Percentiles rank a stretch among this genome's conserved stretches.
Evolutionary conservation across 2,113 vertebrate genomes (phyloP).

Genomic region (Euleptes europaea): DNA sequence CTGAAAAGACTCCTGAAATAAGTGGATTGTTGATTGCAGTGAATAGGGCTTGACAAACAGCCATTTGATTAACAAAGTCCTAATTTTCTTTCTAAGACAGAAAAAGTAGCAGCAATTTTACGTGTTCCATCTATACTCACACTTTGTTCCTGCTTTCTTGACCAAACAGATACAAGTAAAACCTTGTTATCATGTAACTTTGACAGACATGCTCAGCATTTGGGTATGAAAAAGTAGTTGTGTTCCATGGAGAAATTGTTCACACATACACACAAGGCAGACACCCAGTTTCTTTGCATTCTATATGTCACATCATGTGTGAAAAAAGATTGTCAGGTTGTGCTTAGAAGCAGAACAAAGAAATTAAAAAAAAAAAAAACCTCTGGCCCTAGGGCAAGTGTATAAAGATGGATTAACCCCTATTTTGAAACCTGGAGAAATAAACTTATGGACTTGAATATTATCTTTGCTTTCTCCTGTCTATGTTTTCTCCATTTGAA

Average conservation of each 20-base stretch:
- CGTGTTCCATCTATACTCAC: background rate
- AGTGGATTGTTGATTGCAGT: background rate
- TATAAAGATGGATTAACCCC: conserved; percentile 24
- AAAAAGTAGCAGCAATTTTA: background rate
- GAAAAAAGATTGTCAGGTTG: conserved; percentile 21
- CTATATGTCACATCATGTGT: background rate
- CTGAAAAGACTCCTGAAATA: background rate
- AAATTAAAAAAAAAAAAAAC: background rate
- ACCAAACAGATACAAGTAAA: background rate
- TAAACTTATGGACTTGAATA: conserved; percentile 27
- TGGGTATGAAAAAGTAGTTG: background rate
- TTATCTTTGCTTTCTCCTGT: conserved; percentile 17
- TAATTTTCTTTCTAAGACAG: background rate
- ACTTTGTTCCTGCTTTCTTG: background rate
- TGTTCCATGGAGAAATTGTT: background rate
- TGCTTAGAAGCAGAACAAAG: conserved; percentile 14
- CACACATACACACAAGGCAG: background rate
- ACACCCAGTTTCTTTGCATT: background rate
- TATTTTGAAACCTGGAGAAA: conserved; percentile 11
- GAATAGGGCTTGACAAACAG: background rate
- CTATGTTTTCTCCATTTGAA: conserved; percentile 28
- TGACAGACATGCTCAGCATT: background rate
- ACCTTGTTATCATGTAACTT: background rate
- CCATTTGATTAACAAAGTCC: background rate
- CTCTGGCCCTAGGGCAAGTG: background rate